A percentile compares a stretch with the other conserved stretches of the same genome.
phyloP scores from a whole-genome alignment of 2,113 vertebrate genomes.

The Oceanites oceanicus region DNA sequence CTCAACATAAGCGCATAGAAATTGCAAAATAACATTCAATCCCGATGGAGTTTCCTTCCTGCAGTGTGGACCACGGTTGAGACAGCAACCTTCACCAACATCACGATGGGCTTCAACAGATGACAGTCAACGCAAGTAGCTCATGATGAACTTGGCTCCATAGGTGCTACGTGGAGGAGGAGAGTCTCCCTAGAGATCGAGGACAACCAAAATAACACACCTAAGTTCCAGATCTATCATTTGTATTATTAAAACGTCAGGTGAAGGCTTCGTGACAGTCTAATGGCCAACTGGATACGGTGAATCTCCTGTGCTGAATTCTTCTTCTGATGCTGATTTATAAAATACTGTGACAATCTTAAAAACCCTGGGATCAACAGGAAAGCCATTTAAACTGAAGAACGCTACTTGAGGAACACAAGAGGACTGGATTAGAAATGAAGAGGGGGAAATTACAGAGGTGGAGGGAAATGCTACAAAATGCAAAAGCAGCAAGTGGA shows the following conservation, averaged over 20 bases:
- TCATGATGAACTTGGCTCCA: neutral
- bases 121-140: neutral
- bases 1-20: neutral
- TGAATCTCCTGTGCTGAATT: neutral
- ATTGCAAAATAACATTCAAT: neutral
- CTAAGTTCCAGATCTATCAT: too few species aligned
- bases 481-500: neutral
- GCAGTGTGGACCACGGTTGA: neutral
- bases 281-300: fast-evolving
- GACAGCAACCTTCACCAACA: neutral
- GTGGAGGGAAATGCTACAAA: neutral
- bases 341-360: neutral
- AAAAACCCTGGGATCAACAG: neutral
- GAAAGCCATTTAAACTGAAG: neutral
- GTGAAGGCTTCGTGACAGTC: neutral
- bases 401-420: neutral
- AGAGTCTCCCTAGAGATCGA: neutral
- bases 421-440: neutral
- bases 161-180: neutral
- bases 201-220: too few species aligned
- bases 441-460: neutral
- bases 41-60: neutral
- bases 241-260: neutral
- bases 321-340: neutral
- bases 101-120: neutral